Conservation (phyloP, 2,113 vertebrate genomes). For the Stegostoma tigrinum region DNA sequence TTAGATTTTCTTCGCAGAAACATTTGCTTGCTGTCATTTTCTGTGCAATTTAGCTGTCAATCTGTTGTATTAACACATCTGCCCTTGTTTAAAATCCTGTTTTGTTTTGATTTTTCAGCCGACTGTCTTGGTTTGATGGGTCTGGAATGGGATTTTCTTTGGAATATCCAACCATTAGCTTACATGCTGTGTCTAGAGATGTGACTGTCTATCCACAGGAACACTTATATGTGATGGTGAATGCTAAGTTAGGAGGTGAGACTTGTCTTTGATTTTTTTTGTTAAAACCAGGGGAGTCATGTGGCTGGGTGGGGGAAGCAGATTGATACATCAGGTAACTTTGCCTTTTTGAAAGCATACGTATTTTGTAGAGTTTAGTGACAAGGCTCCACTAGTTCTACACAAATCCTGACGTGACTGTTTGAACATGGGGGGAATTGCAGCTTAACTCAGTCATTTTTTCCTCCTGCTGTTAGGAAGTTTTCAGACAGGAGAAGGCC, state of each 20-base stretch:
- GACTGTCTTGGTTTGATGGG: conserved; percentile 81
- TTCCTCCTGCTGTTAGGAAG: neutral
- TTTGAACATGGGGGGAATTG: neutral
- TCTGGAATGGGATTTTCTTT: conserved; percentile 82
- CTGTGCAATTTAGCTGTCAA: neutral
- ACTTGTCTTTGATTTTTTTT: accelerated
- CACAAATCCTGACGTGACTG: neutral
- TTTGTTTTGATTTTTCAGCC: conserved; percentile 53
- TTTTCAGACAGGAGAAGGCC: neutral
- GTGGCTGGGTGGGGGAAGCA: neutral
- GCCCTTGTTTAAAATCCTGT: neutral
- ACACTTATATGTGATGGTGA: conserved; percentile 95
- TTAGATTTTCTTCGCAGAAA: neutral
- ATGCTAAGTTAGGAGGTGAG: conserved; percentile 74
- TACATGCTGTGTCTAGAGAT: conserved; percentile 89
- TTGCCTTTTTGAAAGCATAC: neutral
- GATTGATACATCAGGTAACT: neutral
- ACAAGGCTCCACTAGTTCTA: neutral
- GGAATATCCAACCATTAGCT: conserved; percentile 87
- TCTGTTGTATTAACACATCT: neutral
- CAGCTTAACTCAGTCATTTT: neutral
- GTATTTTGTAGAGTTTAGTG: neutral
- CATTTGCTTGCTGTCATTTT: neutral
- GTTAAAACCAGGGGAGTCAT: neutral
- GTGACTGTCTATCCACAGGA: conserved; percentile 74